These are phyloP conservation scores for fruit fly (Drosophila melanogaster) DNA, from an alignment of 1,140 invertebrate species.

Conservation along the genomic window DNA sequence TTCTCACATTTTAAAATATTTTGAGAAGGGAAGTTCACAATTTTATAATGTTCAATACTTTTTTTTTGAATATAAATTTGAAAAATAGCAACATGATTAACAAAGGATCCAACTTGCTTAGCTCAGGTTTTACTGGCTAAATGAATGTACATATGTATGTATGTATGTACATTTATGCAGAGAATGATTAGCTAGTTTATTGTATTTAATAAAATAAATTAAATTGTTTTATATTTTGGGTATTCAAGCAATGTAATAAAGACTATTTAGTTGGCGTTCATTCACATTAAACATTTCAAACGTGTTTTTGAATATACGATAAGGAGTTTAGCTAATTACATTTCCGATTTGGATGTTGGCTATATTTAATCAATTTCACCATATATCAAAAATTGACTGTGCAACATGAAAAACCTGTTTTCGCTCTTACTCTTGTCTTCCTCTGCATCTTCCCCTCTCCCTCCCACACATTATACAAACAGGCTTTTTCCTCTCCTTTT, in stretches of 20 bases:
- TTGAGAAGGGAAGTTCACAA: not conserved
- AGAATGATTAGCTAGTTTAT: too few species aligned
- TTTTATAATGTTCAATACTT: not conserved
- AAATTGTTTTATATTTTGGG: not conserved
- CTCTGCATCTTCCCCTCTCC: constrained; percentile 1
- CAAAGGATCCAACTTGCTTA: too few species aligned
- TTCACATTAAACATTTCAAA: too few species aligned
- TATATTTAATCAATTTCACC: constrained; percentile 57
- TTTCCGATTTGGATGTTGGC: constrained; percentile 15
- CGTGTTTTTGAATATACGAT: too few species aligned
- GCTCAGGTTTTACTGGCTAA: too few species aligned
- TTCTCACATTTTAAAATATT: too few species aligned
- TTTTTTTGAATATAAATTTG: not conserved
- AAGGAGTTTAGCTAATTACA: not conserved
- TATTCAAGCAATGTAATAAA: too few species aligned
- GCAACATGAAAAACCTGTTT: constrained; percentile 52
- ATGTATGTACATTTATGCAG: too few species aligned
- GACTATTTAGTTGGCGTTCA: too few species aligned
- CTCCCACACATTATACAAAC: constrained; percentile 30
- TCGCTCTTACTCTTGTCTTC: not conserved
- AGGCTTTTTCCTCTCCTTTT: constrained; percentile 43
- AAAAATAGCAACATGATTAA: too few species aligned
- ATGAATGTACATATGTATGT: too few species aligned
- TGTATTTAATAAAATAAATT: not conserved
- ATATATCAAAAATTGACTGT: constrained; percentile 43